Base-by-base conservation (phyloP, 2,888 invertebrate species). In the Flexamia atlantica region DNA sequence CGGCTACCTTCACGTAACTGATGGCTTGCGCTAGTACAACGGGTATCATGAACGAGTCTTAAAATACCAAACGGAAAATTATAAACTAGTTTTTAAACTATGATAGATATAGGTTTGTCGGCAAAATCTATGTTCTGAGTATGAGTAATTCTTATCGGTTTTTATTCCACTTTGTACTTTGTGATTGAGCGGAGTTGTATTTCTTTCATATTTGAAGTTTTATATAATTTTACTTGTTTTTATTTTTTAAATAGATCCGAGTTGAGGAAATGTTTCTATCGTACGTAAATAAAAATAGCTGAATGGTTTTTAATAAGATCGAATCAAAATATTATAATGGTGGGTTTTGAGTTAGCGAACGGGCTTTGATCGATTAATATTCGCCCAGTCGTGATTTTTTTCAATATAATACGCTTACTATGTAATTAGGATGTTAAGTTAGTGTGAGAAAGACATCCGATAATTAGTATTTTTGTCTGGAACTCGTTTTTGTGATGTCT, bases 381-480 rank as follows among this genome's bases (percentile, higher is more conserved):
- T 17, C n/a, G 53, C 23, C 64, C 64, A 64, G 64, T 64, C 30
- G 30, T 64, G 30, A 30, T 28, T 57, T 57, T 57, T 57, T 23
- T 28, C 28, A 64, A 53, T 28, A 64, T 5, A 64, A 64, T 64
- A 64, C 64, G 64, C 64, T 64, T 64, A 64, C 64, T 64, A 60
- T 60, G 20, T 60, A 30, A 28, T 57, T 57, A 57, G 57, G 20
- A 57, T 57, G 64, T 64, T 57, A 64, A 64, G 64, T 64, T 64
- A 64, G 64, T 30, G 12, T 30, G 64, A 64, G 64, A 64, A 64
- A 64, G 64, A 64, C 64, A 64, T 64, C 28, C 30, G 17, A 64
- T 14, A 30, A 28, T 64, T 28, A n/a, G 64, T 28, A 30, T 30
- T 28, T 64, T 14, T 64, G 64, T 64, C 64, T 64, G 64, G 30